These are phyloP conservation scores for Fundulus diaphanus DNA, from an alignment of 2,797 vertebrate species.

Conservation along the genomic window DNA sequence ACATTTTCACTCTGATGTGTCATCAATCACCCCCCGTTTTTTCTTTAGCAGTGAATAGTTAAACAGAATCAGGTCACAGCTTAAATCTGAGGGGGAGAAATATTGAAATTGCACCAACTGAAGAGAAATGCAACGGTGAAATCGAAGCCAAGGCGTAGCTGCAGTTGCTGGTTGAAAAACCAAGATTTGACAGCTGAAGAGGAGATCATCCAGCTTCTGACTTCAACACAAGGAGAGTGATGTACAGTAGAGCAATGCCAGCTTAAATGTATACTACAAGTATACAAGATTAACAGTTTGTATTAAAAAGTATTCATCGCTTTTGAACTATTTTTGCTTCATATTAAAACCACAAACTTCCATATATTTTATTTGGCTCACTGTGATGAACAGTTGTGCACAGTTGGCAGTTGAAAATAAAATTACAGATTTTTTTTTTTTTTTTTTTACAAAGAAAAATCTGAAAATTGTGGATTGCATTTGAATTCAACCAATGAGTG, in stretches of 20 bases:
- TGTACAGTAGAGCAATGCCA: background rate
- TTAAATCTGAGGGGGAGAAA: slow-evolving; percentile 34
- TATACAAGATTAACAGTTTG: background rate
- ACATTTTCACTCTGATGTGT: slow-evolving; percentile 54
- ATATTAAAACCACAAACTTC: background rate
- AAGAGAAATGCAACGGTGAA: slow-evolving; percentile 23
- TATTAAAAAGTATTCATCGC: background rate
- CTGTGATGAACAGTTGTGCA: background rate
- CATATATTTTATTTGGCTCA: background rate
- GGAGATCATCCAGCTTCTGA: slow-evolving; percentile 21
- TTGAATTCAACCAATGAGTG: no score
- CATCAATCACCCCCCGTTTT: slow-evolving; percentile 53
- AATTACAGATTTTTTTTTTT: no score
- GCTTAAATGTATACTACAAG: background rate
- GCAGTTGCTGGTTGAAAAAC: slow-evolving; percentile 21
- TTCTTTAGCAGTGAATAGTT: slow-evolving; percentile 38
- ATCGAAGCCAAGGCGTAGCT: slow-evolving; percentile 26
- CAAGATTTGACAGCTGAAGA: slow-evolving; percentile 22
- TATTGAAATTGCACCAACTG: slow-evolving; percentile 37
- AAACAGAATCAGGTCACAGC: slow-evolving; percentile 56
- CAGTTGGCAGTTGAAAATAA: no score
- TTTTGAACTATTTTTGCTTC: background rate
- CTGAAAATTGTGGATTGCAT: no score
- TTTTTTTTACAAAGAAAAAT: no score
- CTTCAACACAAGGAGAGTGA: slow-evolving; percentile 8